Conservation (phyloP, 2,797 vertebrate genomes). For the Catostomus latipinnis region DNA sequence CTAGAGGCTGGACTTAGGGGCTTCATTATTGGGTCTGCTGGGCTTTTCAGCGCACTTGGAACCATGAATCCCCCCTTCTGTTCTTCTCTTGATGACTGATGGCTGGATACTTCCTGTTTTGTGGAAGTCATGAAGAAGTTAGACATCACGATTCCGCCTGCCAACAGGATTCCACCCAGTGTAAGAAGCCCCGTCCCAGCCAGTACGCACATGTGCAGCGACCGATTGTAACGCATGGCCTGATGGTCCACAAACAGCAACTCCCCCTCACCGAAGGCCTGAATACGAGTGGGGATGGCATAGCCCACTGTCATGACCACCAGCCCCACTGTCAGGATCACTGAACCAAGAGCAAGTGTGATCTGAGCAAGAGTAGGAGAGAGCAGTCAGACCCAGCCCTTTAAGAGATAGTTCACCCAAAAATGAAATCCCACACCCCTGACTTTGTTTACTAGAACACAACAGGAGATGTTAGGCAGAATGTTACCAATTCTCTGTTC, state of each 20-base stretch:
- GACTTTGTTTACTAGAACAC: too few species aligned
- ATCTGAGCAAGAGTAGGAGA: slow-evolving; percentile 74
- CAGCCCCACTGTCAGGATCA: slow-evolving; percentile 69
- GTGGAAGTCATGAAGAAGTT: slow-evolving; percentile 82
- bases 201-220: slow-evolving; percentile 84
- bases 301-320: slow-evolving; percentile 86
- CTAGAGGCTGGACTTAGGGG: slow-evolving; percentile 83
- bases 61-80: slow-evolving; percentile 45
- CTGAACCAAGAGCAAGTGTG: slow-evolving; percentile 82
- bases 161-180: slow-evolving; percentile 82
- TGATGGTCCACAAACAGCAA: slow-evolving; percentile 89
- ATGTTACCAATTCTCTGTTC: too few species aligned
- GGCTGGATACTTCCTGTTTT: slow-evolving; percentile 80
- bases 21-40: slow-evolving; percentile 82
- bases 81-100: slow-evolving; percentile 69
- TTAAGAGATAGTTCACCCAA: too few species aligned
- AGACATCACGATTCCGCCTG: slow-evolving; percentile 84
- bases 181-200: slow-evolving; percentile 88
- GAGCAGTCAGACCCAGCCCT: not conserved
- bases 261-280: slow-evolving; percentile 91
- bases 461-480: too few species aligned
- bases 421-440: too few species aligned
- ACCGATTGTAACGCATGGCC: slow-evolving; percentile 87
- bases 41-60: slow-evolving; percentile 69
- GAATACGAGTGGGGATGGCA: slow-evolving; percentile 86